phyloP scores from a whole-genome alignment of 2,113 vertebrate genomes.

The Mugil cephalus region DNA sequence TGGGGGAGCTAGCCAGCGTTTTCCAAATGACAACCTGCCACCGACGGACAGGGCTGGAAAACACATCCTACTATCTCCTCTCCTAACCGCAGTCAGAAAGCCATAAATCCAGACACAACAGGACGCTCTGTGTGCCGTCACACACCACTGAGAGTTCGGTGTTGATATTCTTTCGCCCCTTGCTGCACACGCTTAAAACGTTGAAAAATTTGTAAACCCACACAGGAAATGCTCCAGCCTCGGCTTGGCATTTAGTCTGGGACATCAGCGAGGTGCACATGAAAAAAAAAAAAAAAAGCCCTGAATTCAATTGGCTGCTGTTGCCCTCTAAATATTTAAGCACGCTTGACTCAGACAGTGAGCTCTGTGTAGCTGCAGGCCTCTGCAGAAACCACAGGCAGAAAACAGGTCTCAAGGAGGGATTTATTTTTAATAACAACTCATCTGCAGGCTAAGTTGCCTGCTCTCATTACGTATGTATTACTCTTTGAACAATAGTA shows the following conservation, averaged over 20 bases:
- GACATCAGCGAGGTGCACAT: constrained; percentile 55
- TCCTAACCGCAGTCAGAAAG: constrained; percentile 36
- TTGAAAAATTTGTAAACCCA: constrained; percentile 13
- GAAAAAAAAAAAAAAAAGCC: constrained; percentile 50
- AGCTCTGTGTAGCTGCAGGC: constrained; percentile 47
- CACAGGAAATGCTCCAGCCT: constrained; percentile 62
- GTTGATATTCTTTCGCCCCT: constrained; percentile 43
- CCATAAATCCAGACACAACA: constrained; percentile 50
- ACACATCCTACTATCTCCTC: constrained; percentile 49
- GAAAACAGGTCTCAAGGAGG: constrained; percentile 48
- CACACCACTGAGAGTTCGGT: constrained; percentile 37
- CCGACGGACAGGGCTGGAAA: constrained; percentile 45
- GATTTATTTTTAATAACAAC: constrained; percentile 75
- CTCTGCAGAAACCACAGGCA: constrained; percentile 57
- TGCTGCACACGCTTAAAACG: constrained; percentile 17
- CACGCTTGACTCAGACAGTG: constrained; percentile 38
- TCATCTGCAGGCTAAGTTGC: constrained; percentile 53
- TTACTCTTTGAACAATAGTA: constrained; percentile 10
- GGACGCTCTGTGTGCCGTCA: constrained; percentile 64
- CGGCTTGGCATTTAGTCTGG: constrained; percentile 37
- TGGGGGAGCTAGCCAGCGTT: constrained; percentile 38
- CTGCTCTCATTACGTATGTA: constrained; percentile 58
- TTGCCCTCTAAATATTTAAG: constrained; percentile 55
- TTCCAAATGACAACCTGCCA: constrained; percentile 57
- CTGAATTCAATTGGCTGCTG: constrained; percentile 43